Evolutionary conservation across 2,113 vertebrate genomes (phyloP), one percentile per base, ranked within the genome.

Genomic region (Sylvia atricapilla): DNA sequence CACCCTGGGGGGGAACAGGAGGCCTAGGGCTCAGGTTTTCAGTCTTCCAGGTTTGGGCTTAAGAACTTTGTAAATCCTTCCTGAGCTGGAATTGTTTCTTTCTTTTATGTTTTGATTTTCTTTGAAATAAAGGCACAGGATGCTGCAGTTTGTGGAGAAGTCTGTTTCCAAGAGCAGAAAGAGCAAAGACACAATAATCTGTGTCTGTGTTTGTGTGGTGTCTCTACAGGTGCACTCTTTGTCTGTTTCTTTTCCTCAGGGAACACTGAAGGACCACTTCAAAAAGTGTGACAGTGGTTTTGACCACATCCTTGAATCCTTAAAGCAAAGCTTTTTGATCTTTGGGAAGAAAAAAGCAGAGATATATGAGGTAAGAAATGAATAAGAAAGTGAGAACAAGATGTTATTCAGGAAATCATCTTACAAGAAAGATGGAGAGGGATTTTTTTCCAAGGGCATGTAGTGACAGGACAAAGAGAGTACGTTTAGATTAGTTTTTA

Each of bases 211-310:
- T 43, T 85, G 30, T 69, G 55, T 7, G 1, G 16, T 69, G 80
- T 83, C 67, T 89, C 44, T 85, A 15, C 17, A 15, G 49, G 59
- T 72, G 23, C 21, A 63, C 41, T 10, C 43, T 81, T 89, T 97
- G 31, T 83, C 74, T 87, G 35, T 87, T 53, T 37, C 44, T 91
- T 77, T 95, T 95, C 56, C 58, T 77, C 83, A 97, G 97, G 67
- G 31, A 91, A 33, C 79, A 23, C 53, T 97, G 67, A 87, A 94
- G 44, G 62, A 93, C 8, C 96, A 97, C 80, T 97, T 97, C 92
- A 94, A 25, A 89, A 96, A 88, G 21, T 53, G 52, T 88, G 78
- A 92, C 33, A 74, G 52, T 60, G 28, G 77, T 82, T 96, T 96
- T 58, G 30, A 62, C 59, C 41, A 89, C 59, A 56, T 96, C 50